Percentiles rank a stretch among this genome's conserved stretches.
Conservation (phyloP, 2,888 invertebrate species). For the Hemicrepidius hirtus region DNA sequence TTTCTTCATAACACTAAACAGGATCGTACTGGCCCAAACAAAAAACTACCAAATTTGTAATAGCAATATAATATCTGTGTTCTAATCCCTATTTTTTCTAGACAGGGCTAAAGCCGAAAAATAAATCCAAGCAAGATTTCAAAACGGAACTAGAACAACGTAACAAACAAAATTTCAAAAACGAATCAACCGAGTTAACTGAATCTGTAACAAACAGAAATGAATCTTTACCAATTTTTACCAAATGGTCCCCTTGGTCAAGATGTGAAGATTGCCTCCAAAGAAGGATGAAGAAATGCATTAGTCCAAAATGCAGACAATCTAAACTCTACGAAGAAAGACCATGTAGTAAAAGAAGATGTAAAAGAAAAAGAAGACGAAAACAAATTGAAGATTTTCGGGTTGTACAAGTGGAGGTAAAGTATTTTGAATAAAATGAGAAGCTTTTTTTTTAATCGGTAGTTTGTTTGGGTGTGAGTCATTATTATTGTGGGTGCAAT, state of each 20-base stretch:
- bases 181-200: neutral
- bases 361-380: conserved; percentile 68
- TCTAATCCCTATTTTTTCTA: conserved; percentile 2
- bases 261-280: conserved; percentile 74
- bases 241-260: conserved; percentile 68
- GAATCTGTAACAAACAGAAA: conserved; percentile 5
- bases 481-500: conserved; percentile 3
- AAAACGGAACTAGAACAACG: conserved; percentile 15
- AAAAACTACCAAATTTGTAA: no score
- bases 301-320: conserved; percentile 62
- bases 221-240: conserved; percentile 23
- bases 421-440: no score
- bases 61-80: no score
- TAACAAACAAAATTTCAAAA: neutral
- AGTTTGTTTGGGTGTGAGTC: neutral
- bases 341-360: conserved; percentile 68
- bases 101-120: conserved; percentile 6
- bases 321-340: conserved; percentile 69
- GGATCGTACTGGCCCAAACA: no score
- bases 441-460: no score
- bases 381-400: conserved; percentile 64
- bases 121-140: conserved; percentile 18
- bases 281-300: conserved; percentile 86
- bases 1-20: no score
- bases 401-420: conserved; percentile 58